Conservation (phyloP, 2,888 invertebrate genomes). For the Isoperla grammatica region DNA sequence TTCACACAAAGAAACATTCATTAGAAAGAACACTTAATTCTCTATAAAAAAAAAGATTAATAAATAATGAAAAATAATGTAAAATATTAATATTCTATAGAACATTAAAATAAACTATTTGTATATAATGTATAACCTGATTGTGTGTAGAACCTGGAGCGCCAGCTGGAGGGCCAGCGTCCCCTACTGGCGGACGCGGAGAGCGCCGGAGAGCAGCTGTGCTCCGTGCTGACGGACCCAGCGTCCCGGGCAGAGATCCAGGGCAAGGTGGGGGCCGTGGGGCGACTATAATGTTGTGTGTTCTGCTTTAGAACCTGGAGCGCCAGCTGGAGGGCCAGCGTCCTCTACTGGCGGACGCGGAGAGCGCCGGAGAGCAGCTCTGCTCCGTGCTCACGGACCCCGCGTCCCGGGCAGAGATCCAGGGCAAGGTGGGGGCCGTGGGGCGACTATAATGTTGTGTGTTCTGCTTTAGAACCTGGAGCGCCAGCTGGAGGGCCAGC, state of each 20-base stretch:
- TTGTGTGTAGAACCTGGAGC: conserved; percentile 66
- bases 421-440: conserved; percentile 76
- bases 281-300: conserved; percentile 83
- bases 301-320: conserved; percentile 60
- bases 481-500: conserved; percentile 80
- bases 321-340: conserved; percentile 84
- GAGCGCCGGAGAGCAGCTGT: conserved; percentile 81
- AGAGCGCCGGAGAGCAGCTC: conserved; percentile 83
- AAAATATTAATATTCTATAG: too few relatives aligned
- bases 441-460: conserved; percentile 86
- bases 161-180: conserved; percentile 82
- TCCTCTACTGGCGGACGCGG: conserved; percentile 79
- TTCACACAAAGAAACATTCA: too few relatives aligned
- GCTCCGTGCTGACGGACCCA: conserved; percentile 83
- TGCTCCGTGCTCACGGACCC: conserved; percentile 85
- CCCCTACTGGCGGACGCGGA: conserved; percentile 83
- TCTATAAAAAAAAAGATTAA: too few relatives aligned
- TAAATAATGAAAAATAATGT: too few relatives aligned
- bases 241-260: conserved; percentile 87
- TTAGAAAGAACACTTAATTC: too few relatives aligned
- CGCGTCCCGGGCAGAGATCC: conserved; percentile 84
- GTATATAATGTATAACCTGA: too few relatives aligned
- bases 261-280: conserved; percentile 77
- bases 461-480: conserved; percentile 61
- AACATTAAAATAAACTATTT: too few relatives aligned